phyloP scores from a whole-genome alignment of 2,113 vertebrate genomes.

The Reinhardtius hippoglossoides region DNA sequence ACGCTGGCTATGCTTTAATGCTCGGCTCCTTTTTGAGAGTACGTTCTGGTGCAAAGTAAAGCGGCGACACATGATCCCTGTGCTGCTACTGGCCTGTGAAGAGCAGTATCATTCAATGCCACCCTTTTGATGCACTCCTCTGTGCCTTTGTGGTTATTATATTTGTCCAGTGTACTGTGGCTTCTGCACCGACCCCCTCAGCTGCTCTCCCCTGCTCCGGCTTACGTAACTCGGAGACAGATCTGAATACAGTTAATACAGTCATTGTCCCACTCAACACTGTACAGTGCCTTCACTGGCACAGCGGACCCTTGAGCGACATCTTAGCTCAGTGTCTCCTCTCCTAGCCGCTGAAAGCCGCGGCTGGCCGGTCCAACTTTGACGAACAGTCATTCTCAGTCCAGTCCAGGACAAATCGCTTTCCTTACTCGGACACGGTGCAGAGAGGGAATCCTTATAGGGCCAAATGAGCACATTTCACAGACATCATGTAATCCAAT shows the following conservation, averaged over 20 bases:
- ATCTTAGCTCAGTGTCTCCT: constrained; percentile 66
- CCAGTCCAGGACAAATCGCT: constrained; percentile 41
- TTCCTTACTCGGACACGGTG: constrained; percentile 17
- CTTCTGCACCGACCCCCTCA: constrained; percentile 74
- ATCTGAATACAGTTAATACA: constrained; percentile 79
- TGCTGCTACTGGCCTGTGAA: constrained; percentile 66
- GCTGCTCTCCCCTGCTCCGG: constrained; percentile 59
- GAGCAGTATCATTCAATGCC: constrained; percentile 72
- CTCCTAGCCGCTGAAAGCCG: constrained; percentile 61
- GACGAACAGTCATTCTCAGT: constrained; percentile 51
- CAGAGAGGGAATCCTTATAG: constrained; percentile 38
- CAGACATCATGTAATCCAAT: constrained; percentile 24
- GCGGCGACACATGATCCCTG: constrained; percentile 51
- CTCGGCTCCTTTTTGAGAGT: constrained; percentile 16
- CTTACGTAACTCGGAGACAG: constrained; percentile 77
- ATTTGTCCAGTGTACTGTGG: constrained; percentile 84
- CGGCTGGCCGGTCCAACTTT: constrained; percentile 46
- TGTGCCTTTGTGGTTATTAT: constrained; percentile 80
- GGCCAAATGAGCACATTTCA: constrained; percentile 37
- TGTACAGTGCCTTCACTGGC: constrained; percentile 70
- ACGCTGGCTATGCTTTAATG: constrained; percentile 17
- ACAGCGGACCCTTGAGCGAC: constrained; percentile 73
- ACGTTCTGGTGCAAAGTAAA: constrained; percentile 55
- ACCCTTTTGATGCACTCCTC: constrained; percentile 73
- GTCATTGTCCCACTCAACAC: constrained; percentile 77